Base-by-base conservation (phyloP, 1,140 invertebrate species). In the Listronotus oregonensis region DNA sequence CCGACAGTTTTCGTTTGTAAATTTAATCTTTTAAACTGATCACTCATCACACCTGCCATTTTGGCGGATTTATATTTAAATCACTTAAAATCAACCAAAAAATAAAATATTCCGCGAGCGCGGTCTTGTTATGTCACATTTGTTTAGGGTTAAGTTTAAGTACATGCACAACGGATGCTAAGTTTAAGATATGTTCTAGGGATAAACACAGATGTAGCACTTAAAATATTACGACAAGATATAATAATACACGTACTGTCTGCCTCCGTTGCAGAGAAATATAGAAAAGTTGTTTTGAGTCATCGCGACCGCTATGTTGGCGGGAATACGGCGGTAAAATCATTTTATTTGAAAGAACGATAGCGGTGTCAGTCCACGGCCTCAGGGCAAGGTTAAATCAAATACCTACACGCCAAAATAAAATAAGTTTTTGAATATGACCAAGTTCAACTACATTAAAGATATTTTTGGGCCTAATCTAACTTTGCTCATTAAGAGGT, bases 11-110 rank as follows among this genome's bases (percentile, higher is more conserved):
- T 90, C 37, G 87, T 89, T 59, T 86, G 87, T 74, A 92, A 82
- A 76, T 89, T 79, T 66, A 92, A 78, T 60, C 86, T 84, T 72
- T 90, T 89, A 71, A 92, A 83, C 71, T 90, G 85, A 60, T 90
- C 88, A 80, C 88, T 89, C 69, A 92, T 80, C 67, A 91, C 84
- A 77, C 91, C 89, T 15, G 89, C 87, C 88, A 90, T 91, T 21
- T 0, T 50, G 37, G 47, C 11, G 34, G 3, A 10, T 37, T 37
- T 37, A 1, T 37, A 37, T 10, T 12, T 5, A 37, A 37, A 37
- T 8, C 34, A 37, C 34, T 8, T 37, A 10, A 4, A 34, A 34
- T 34, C 5, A 34, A 37, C 34, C 3, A 2, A 37, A 37, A 37
- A 37, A 12, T 9, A 10, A 12, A 10, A 37, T 12, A 3, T 1